Evolutionary conservation across 2,888 invertebrate species (phyloP).

Genomic region (Periphyllus acericola): DNA sequence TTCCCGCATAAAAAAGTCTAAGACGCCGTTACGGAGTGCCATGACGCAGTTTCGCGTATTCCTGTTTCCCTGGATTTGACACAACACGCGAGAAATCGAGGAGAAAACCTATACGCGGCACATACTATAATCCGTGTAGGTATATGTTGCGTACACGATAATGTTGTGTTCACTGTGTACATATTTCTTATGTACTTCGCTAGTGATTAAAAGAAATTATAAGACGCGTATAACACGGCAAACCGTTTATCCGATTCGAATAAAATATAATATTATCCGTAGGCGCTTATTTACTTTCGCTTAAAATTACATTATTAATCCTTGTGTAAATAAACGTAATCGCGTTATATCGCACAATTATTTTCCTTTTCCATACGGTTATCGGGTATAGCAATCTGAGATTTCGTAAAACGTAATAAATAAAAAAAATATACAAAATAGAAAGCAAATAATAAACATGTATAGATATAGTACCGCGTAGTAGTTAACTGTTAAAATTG

Average conservation of each 20-base stretch:
- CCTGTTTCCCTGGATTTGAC: too few species aligned
- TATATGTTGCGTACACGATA: not conserved
- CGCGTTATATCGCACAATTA: too few species aligned
- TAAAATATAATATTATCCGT: not conserved
- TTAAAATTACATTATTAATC: not conserved
- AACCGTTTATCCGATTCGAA: slow-evolving; percentile 5
- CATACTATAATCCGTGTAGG: not conserved
- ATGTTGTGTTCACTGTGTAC: not conserved
- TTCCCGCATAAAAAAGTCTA: too few species aligned
- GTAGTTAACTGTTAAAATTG: not conserved
- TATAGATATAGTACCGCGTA: not conserved
- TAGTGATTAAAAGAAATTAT: not conserved
- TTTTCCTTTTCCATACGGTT: not conserved
- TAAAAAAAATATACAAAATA: not conserved
- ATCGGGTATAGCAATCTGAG: not conserved
- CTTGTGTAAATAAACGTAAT: not conserved
- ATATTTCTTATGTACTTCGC: not conserved
- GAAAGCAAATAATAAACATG: not conserved
- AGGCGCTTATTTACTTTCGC: not conserved
- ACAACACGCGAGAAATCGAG: too few species aligned
- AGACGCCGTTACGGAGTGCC: too few species aligned
- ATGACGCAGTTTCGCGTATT: too few species aligned
- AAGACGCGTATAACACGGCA: not conserved
- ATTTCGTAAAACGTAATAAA: not conserved
- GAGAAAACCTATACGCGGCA: too few species aligned